phyloP scores from a whole-genome alignment of 2,797 vertebrate genomes.

The Nannoperca australis region DNA sequence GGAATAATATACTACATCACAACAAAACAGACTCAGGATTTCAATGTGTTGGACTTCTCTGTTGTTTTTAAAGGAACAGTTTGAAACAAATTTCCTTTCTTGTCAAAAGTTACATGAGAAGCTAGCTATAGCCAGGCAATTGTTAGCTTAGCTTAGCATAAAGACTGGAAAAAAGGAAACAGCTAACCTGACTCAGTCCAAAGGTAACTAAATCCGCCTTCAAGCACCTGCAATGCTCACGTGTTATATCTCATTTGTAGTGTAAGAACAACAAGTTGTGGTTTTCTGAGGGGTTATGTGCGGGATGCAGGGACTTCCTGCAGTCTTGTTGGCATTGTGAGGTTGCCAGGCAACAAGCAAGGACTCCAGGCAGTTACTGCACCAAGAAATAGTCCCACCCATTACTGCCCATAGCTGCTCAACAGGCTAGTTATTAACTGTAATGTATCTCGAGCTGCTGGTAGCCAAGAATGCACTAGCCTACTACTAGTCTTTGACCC shows the following conservation, averaged over 20 bases:
- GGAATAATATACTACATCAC: not conserved
- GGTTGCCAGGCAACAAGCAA: too few relatives aligned
- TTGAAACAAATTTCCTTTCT: not conserved
- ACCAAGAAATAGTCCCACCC: too few relatives aligned
- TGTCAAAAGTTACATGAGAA: not conserved
- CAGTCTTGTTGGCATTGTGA: too few relatives aligned
- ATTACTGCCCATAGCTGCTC: too few relatives aligned
- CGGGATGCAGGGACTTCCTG: too few relatives aligned
- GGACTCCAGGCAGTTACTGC: not conserved
- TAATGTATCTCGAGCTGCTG: constrained; percentile 17
- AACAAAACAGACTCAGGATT: not conserved
- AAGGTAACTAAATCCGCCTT: not conserved
- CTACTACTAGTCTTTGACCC: constrained; percentile 33
- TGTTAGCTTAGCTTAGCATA: not conserved
- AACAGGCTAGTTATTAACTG: not conserved
- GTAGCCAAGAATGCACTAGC: constrained; percentile 16
- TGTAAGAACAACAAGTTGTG: not conserved
- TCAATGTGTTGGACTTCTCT: too few relatives aligned
- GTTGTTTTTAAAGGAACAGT: not conserved
- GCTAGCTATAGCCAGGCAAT: not conserved
- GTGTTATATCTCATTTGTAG: not conserved
- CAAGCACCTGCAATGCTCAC: not conserved
- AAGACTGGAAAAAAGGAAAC: not conserved
- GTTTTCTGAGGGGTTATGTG: not conserved
- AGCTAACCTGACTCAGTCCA: not conserved